Conservation (phyloP, 2,888 invertebrate species). For the Linnaemya tessellans region DNA sequence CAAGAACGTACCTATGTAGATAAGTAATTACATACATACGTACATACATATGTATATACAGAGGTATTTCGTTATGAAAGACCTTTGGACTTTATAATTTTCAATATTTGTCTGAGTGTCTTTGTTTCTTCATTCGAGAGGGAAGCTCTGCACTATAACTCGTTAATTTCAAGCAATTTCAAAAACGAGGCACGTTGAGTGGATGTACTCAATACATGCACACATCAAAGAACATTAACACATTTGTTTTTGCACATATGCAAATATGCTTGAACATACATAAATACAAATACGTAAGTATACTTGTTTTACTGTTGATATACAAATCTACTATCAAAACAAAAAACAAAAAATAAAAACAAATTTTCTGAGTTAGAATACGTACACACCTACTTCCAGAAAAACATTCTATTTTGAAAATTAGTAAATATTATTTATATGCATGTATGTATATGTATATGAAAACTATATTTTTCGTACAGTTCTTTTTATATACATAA, state of each 20-base stretch:
- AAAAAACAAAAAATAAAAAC: background rate
- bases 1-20: too few species aligned
- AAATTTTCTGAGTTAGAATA: background rate
- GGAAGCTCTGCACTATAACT: conserved; percentile 33
- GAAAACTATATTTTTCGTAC: too few species aligned
- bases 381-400: background rate
- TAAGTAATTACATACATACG: too few species aligned
- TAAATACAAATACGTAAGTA: background rate
- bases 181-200: conserved; percentile 31
- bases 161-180: background rate
- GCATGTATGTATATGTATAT: too few species aligned
- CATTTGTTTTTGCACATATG: background rate
- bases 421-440: background rate
- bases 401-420: background rate
- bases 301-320: background rate
- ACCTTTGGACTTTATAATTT: conserved; percentile 17
- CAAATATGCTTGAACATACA: background rate
- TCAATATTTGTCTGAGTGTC: background rate
- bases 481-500: too few species aligned
- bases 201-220: background rate
- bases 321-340: background rate
- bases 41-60: background rate
- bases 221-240: background rate
- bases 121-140: background rate
- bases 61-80: background rate